Conservation (phyloP, 2,113 vertebrate species). For the Hydrochoerus hydrochaeris region DNA sequence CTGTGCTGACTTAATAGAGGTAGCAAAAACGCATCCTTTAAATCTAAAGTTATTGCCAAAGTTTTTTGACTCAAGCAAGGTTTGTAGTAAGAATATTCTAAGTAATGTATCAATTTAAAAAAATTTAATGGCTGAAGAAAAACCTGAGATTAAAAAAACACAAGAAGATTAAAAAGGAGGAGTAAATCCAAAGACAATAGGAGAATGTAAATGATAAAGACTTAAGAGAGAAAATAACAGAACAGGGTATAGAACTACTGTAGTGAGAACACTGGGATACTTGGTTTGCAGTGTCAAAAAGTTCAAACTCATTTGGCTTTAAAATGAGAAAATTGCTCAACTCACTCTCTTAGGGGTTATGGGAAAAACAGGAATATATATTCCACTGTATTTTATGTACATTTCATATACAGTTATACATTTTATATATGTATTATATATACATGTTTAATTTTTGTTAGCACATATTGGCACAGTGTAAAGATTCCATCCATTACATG, state of each 20-base stretch:
- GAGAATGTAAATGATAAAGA: not conserved
- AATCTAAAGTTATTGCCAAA: not conserved
- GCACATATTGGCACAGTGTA: too few species aligned
- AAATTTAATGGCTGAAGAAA: not conserved
- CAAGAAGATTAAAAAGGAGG: not conserved
- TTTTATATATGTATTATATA: fast-evolving
- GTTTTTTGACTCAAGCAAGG: not conserved
- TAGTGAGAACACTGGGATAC: not conserved
- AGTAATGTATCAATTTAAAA: not conserved
- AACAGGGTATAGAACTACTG: not conserved
- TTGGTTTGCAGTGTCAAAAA: not conserved
- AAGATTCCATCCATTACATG: not conserved
- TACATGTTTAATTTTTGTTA: not conserved
- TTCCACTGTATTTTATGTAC: not conserved
- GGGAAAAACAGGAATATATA: not conserved
- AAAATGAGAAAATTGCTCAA: not conserved
- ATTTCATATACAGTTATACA: not conserved
- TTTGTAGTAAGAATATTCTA: not conserved
- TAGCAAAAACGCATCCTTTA: not conserved
- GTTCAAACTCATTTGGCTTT: not conserved
- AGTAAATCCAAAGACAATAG: not conserved
- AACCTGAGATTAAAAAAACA: not conserved
- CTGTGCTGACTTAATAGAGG: not conserved
- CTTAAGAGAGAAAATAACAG: not conserved
- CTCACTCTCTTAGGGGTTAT: not conserved